phyloP scores from a whole-genome alignment of 2,888 invertebrate genomes.

The Papilio demoleus region DNA sequence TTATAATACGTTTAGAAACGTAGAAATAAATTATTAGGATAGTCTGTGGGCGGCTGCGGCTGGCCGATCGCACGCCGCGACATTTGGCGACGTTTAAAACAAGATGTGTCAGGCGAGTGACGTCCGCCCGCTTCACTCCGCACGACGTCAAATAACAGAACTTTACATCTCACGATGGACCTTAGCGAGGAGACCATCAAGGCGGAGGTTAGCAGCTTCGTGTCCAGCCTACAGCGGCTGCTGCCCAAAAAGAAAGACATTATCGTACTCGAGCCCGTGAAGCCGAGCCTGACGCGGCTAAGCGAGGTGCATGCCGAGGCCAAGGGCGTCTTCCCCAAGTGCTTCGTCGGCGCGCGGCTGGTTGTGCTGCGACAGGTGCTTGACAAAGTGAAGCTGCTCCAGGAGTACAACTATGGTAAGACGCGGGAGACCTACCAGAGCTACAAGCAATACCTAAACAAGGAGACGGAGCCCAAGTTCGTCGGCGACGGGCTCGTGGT shows the following conservation, averaged over 20 bases:
- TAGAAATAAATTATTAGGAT: neutral
- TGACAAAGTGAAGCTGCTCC: constrained; percentile 71
- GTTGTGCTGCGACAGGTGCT: constrained; percentile 66
- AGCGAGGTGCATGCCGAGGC: constrained; percentile 72
- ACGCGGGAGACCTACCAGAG: constrained; percentile 68
- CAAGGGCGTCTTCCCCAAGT: constrained; percentile 73
- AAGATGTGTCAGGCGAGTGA: constrained; percentile 72
- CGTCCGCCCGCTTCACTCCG: constrained; percentile 59
- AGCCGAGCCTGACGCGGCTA: constrained; percentile 59
- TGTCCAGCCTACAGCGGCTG: constrained; percentile 66
- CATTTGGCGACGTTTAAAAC: constrained; percentile 61
- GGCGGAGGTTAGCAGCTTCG: constrained; percentile 70
- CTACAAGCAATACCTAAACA: constrained; percentile 67
- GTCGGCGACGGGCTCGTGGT: constrained; percentile 65
- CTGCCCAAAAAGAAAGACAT: constrained; percentile 73
- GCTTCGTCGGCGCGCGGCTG: constrained; percentile 73
- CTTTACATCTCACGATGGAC: constrained; percentile 67
- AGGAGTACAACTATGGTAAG: constrained; percentile 74
- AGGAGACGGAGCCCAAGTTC: constrained; percentile 67
- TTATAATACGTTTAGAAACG: too few relatives aligned
- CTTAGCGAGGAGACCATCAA: constrained; percentile 70
- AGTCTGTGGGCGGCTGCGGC: constrained; percentile 23
- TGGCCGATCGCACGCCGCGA: constrained; percentile 49
- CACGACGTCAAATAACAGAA: constrained; percentile 60
- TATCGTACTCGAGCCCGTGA: constrained; percentile 58